Evolutionary conservation across 2,113 vertebrate genomes (phyloP).

Genomic region (Falcunculus frontatus): DNA sequence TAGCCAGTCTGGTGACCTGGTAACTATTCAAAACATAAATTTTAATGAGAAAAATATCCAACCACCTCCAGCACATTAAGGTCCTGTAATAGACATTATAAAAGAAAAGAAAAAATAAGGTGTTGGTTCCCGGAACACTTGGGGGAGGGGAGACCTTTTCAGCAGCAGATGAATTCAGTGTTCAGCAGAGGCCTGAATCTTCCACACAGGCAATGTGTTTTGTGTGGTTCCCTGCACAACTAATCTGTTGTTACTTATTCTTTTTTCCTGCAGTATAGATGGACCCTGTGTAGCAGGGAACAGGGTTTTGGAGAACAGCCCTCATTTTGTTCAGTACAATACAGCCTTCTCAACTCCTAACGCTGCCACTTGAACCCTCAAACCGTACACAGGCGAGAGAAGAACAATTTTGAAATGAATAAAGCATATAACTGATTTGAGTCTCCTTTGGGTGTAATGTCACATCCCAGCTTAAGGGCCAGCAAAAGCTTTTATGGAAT

Average conservation of each 20-base stretch:
- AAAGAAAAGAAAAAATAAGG: background rate
- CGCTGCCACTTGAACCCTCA: conserved; percentile 17
- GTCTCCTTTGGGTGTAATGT: background rate
- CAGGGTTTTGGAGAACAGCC: conserved; percentile 38
- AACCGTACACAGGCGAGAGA: background rate
- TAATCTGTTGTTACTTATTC: conserved; percentile 55
- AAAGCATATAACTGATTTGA: conserved; percentile 15
- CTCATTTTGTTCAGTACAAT: conserved; percentile 58
- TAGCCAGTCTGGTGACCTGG: conserved; percentile 15
- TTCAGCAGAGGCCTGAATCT: background rate
- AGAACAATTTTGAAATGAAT: conserved; percentile 25
- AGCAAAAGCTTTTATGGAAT: background rate
- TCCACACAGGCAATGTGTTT: background rate
- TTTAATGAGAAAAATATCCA: conserved; percentile 28
- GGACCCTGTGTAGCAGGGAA: conserved; percentile 17
- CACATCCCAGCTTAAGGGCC: background rate
- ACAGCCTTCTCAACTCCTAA: conserved; percentile 31
- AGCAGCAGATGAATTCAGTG: background rate
- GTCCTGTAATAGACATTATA: background rate
- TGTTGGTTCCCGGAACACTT: background rate
- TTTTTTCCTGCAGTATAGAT: conserved; percentile 39
- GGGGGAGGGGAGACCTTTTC: background rate
- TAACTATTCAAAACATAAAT: background rate
- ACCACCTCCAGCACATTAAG: background rate
- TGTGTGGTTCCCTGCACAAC: conserved; percentile 30